Evolutionary conservation across 1,140 invertebrate genomes (phyloP), one percentile per base, ranked within the genome.

Genomic region (Drosophila subpulchrella): DNA sequence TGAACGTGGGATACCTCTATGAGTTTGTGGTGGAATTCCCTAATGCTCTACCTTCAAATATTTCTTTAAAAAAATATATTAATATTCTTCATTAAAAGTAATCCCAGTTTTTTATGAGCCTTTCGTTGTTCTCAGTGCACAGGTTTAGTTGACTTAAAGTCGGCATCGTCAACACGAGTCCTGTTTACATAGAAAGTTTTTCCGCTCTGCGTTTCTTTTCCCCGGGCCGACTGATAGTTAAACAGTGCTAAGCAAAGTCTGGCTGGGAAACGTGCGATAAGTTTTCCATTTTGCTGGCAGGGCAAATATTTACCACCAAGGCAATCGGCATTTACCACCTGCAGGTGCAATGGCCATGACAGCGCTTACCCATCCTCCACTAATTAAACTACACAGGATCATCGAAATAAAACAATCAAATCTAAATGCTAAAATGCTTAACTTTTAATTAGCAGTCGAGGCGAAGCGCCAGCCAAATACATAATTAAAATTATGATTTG

Each of bases 401-500:
- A 36, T 46, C 50, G 44, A 50, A 72, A 72, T 71, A 71, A 72
- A 72, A 71, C 59, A 53, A 36, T 65, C 44, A 42, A 73, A 70
- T 75, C 42, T 17, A 48, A 57, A 47, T 61, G 32, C 39, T 62
- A 56, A 71, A 72, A 58, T 72, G 59, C 53, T 75, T 65, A 76
- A 76, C 74, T 76, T 77, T 83, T 78, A 78, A 74, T 58, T 61
- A 73, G 71, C 54, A 70, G 44, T 13, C 38, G 42, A 41, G 68
- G 17, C 41, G 44, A 1, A 17, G n/a, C 13, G 5, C 15, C 56
- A 59, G 34, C 32, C 20, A 63, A 78, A 82, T 82, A 61, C 71
- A 82, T 80, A 82, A 88, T 82, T 88, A 67, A 75, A 72, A 85
- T 85, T 85, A 78, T 82, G 83, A 88, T 88, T 85, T 82, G 65